Conservation (phyloP, 2,113 vertebrate species). For the Corvus moneduloides region DNA sequence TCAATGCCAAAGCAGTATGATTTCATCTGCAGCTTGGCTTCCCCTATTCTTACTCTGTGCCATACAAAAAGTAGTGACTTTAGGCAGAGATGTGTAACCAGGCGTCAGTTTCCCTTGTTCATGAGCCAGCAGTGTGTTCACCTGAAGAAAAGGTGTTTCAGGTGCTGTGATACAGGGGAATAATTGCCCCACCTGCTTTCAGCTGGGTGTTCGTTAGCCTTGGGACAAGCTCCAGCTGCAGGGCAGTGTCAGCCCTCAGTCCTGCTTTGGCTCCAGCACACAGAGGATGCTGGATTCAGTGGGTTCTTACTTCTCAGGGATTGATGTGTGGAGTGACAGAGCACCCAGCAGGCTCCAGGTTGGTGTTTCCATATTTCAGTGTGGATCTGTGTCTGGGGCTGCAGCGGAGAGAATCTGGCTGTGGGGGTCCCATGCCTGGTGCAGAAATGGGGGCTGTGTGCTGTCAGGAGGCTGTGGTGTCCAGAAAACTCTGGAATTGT, state of each 20-base stretch:
- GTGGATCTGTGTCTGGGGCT: neutral
- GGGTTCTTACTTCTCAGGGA: accelerated
- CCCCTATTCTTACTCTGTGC: neutral
- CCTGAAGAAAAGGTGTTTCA: neutral
- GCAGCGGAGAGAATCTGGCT: accelerated
- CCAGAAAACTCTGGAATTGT: neutral
- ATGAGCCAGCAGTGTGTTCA: neutral
- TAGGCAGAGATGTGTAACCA: neutral
- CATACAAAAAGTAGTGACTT: neutral
- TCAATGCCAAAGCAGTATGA: neutral
- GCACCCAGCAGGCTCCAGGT: neutral
- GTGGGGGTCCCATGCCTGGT: neutral
- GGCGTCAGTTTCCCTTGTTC: neutral
- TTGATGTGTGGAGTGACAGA: neutral
- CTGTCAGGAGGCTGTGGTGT: neutral
- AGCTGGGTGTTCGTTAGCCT: neutral
- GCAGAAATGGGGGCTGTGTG: neutral
- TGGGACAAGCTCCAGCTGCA: neutral
- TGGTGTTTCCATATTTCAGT: neutral
- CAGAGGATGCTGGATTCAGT: accelerated
- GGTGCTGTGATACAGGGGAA: too few species aligned
- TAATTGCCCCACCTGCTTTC: neutral
- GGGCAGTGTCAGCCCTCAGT: neutral
- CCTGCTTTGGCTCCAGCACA: neutral
- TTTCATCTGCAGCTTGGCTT: neutral